Evolutionary conservation across 2,888 invertebrate species (phyloP), one percentile per base, ranked within the genome.

Genomic region (Alcis repandata): DNA sequence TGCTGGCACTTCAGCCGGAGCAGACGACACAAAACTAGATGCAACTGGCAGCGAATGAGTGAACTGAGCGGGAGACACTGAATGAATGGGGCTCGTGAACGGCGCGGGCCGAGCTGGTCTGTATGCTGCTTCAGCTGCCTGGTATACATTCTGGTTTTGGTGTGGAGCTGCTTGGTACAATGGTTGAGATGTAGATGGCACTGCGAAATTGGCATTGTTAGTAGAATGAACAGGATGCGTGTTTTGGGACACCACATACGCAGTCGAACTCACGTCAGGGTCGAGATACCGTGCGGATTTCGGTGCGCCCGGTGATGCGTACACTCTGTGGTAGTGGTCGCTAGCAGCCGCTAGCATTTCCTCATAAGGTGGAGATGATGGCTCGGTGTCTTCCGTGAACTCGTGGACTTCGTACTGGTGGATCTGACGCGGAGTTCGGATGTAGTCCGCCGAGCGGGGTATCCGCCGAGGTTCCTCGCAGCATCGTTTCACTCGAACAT

Each of bases 331-430:
- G 67, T 92, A 90, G 69, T 93, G 93, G 63, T 92, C 88, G 0
- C 92, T 92, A 66, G 90, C 91, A 0, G 91, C 92, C 0, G 92
- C 91, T 53, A 91, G 69, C 92, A 92, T 90, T 73, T 92, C 88
- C 64, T 92, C 91, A 74, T 89, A 91, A 0, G 91, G 88, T 0
- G 87, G 87, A 1, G 86, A 83, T 0, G 83, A 65, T 66, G 82
- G 68, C 67, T 79, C 67, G 8, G 73, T 63, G 2, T 90, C 92
- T 33, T 90, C 91, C 0, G 82, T 84, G 32, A 80, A 72, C 76
- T 93, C 92, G 64, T 91, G 86, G 0, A 93, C 92, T 73, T 93
- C 90, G 63, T 92, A 92, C 58, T 91, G 91, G 58, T 91, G 92
- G 1, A 90, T 79, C 53, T 90, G 89, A 0, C 90, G 81, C 7